Conservation (phyloP, 1,140 invertebrate species). For the Hypsibius dujardini region DNA sequence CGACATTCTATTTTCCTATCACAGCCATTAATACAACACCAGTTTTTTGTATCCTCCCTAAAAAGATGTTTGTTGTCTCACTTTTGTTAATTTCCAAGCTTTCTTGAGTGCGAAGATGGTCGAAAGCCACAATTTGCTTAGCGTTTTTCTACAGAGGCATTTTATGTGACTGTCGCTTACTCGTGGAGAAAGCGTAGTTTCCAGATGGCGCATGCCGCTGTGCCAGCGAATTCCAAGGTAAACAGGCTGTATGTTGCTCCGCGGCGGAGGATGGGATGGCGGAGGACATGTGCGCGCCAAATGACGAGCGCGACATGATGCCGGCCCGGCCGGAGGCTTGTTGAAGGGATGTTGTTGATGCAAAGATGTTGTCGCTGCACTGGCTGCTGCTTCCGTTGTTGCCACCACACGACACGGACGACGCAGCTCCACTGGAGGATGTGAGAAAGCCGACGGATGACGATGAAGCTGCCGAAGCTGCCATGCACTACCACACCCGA, state of each 20-base stretch:
- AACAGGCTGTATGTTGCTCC: not conserved
- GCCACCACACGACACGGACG: not conserved
- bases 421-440: not conserved
- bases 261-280: not conserved
- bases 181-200: not conserved
- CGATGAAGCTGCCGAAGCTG: not conserved
- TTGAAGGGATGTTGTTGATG: not conserved
- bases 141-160: not conserved
- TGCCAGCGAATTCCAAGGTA: conserved; percentile 3
- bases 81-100: not conserved
- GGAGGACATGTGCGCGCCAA: conserved; percentile 1
- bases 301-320: not conserved
- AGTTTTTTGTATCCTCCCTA: not conserved
- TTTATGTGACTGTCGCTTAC: too few relatives aligned
- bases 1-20: not conserved
- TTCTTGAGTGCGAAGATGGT: not conserved
- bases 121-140: too few relatives aligned
- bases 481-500: not conserved
- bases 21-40: not conserved
- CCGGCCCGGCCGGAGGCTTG: not conserved
- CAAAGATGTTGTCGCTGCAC: too few relatives aligned
- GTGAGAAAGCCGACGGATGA: not conserved
- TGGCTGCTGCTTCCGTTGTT: not conserved
- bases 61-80: not conserved
- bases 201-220: not conserved